Evolutionary conservation across 2,113 vertebrate genomes (phyloP), one percentile per base, ranked within the genome.

Genomic region (Spizaetus ornatus): DNA sequence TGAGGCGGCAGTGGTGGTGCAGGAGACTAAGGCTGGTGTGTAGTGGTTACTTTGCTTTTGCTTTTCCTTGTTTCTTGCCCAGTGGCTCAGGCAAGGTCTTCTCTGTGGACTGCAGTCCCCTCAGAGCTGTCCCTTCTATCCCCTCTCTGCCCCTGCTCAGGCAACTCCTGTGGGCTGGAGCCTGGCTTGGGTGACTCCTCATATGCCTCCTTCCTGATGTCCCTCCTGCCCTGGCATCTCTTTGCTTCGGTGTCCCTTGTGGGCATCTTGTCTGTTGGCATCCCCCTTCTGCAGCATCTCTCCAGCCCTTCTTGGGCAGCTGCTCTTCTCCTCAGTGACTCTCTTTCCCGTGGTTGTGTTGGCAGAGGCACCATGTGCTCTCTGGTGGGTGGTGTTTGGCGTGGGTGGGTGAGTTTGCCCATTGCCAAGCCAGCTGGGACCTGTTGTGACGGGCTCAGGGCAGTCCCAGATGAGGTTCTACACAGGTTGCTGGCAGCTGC

Each of bases 41-140:
- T 43, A 13, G 21, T 10, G 3, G 3, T 58, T 77, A 8, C 43
- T 81, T 52, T 6, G 42, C 47, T 48, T 76, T 38, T 48, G 23
- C 16, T 72, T 19, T 45, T 77, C 25, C 25, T 65, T 32, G 18
- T 65, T 71, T 50, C 47, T 55, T 48, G 23, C 13, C 50, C 17
- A 36, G 17, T 2, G 5, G 6, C 6, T 63, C 0, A 0, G 2
- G 7, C 2, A 0, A 29, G 22, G 32, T 32, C 36, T 61, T 3
- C 16, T 43, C 34, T 13, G 5, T 0, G 3, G 40, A 20, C 42
- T 53, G 61, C 17, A 13, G 48, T 62, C 4, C 22, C 36, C 16
- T 25, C 26, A 0, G 3, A 29, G 1, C 0, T 18, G 9, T 48
- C 6, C 11, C 21, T 53, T 92, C 45, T n/a, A 19, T 13, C 59